Conservation (phyloP, 2,797 vertebrate species). For the Carduelis carduelis region DNA sequence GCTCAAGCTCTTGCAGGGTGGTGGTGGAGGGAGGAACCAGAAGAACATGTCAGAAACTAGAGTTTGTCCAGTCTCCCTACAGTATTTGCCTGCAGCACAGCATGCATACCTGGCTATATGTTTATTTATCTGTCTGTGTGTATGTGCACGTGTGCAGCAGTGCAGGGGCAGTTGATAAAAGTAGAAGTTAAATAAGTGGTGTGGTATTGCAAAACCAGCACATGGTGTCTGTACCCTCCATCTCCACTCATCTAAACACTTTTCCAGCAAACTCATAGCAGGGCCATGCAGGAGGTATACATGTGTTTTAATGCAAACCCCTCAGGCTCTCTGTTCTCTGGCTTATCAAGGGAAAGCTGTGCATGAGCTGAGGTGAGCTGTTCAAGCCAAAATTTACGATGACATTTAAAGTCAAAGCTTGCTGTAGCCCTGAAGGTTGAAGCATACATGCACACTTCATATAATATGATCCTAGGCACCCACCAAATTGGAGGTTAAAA, state of each 20-base stretch:
- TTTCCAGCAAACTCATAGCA: background rate
- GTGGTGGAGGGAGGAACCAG: rapidly evolving
- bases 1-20: background rate
- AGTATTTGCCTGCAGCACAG: background rate
- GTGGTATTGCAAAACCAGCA: background rate
- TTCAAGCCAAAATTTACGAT: slow-evolving; percentile 10
- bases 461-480: slow-evolving; percentile 48
- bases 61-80: background rate
- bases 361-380: background rate
- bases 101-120: rapidly evolving
- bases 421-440: background rate
- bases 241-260: background rate
- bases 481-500: slow-evolving; percentile 59
- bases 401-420: slow-evolving; percentile 42
- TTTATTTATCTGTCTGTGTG: background rate
- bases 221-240: background rate
- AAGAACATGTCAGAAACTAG: background rate
- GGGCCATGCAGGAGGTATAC: background rate
- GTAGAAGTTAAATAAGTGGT: background rate
- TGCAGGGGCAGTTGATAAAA: background rate
- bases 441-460: background rate
- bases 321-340: background rate
- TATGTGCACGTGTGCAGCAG: rapidly evolving
- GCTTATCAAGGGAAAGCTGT: background rate
- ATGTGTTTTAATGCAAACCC: background rate